Percentiles rank a stretch among this genome's conserved stretches.
Evolutionary conservation across 2,888 invertebrate genomes (phyloP).

Genomic region (Caenorhabditis afra): DNA sequence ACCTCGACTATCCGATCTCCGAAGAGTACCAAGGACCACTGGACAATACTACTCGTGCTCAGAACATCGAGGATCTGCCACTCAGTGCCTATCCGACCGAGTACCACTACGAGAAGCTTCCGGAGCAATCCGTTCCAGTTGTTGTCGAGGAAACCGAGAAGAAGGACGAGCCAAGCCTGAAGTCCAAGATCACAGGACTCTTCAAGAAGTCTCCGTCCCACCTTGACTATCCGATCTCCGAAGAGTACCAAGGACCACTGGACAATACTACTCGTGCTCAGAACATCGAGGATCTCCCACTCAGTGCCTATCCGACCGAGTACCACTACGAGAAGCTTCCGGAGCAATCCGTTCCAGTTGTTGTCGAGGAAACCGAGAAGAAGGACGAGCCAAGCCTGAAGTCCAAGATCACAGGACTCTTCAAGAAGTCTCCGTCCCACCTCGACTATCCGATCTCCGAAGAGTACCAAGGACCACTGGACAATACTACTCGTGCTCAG

Average conservation of each 20-base stretch:
- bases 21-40: conserved; percentile 35
- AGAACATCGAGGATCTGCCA: conserved; percentile 58
- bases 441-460: conserved; percentile 61
- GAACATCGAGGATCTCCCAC: conserved; percentile 58
- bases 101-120: conserved; percentile 40
- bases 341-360: conserved; percentile 14
- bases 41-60: conserved; percentile 38
- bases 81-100: conserved; percentile 58
- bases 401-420: conserved; percentile 56
- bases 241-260: conserved; percentile 34
- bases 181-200: conserved; percentile 55
- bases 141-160: conserved; percentile 36
- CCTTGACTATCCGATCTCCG: conserved; percentile 57
- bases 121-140: conserved; percentile 12
- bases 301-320: conserved; percentile 57
- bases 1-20: conserved; percentile 58
- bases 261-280: conserved; percentile 40
- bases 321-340: conserved; percentile 42
- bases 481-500: conserved; percentile 28
- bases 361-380: conserved; percentile 36
- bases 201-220: conserved; percentile 58
- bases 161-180: conserved; percentile 33
- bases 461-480: conserved; percentile 46
- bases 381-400: conserved; percentile 33
- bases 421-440: conserved; percentile 58